A percentile compares a stretch with the other conserved stretches of the same genome.
Evolutionary conservation across 2,888 invertebrate species (phyloP).

Genomic region (Drosophila nigritarsus): DNA sequence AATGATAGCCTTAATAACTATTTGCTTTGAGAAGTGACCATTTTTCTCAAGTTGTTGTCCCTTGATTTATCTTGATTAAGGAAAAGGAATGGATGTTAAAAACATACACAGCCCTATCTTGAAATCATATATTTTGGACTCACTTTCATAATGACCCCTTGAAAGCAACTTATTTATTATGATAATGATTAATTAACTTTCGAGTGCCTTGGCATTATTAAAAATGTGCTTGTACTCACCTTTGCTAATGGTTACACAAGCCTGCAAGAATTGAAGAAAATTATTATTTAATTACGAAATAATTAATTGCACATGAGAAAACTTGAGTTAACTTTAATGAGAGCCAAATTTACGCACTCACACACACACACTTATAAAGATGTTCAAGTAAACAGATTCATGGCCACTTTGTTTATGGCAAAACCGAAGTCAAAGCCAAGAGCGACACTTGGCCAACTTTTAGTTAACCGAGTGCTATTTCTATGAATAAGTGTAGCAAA

Average conservation of each 20-base stretch:
- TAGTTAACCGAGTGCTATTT: slow-evolving; percentile 31
- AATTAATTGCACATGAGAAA: slow-evolving; percentile 27
- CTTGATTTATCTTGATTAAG: too few species aligned
- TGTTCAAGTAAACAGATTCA: slow-evolving; percentile 38
- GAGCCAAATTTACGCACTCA: slow-evolving; percentile 3
- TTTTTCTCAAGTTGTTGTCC: too few species aligned
- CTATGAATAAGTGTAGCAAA: slow-evolving; percentile 32
- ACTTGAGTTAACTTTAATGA: slow-evolving; percentile 26
- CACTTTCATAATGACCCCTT: not conserved
- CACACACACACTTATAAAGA: slow-evolving; percentile 14
- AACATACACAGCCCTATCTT: not conserved
- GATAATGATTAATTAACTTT: not conserved
- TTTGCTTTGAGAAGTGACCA: too few species aligned
- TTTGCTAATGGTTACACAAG: slow-evolving; percentile 44
- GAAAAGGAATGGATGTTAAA: too few species aligned
- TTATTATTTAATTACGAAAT: slow-evolving; percentile 29
- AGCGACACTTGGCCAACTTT: slow-evolving; percentile 48
- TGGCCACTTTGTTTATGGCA: slow-evolving; percentile 49
- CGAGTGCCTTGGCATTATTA: not conserved
- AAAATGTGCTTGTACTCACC: slow-evolving; percentile 34
- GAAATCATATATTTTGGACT: not conserved
- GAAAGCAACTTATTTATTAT: not conserved
- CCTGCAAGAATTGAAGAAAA: slow-evolving; percentile 43
- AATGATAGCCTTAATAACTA: too few species aligned
- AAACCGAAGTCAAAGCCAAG: slow-evolving; percentile 51